A percentile compares a stretch with the other conserved stretches of the same genome.
phyloP scores from a whole-genome alignment of 2,797 vertebrate genomes.

The Aeoliscus strigatus region DNA sequence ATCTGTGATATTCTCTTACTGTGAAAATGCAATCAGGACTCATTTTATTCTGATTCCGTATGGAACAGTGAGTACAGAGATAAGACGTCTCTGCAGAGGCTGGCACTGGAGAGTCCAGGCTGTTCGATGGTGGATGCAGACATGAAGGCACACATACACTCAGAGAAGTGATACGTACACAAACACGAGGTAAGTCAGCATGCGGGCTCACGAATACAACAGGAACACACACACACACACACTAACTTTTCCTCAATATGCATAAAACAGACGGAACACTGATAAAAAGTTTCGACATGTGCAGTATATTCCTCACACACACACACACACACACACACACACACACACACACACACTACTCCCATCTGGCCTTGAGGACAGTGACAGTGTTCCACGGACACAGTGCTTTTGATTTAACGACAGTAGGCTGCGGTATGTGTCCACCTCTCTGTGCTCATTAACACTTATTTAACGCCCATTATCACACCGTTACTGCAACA shows the following conservation, averaged over 20 bases:
- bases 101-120: constrained; percentile 47
- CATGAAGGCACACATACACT: constrained; percentile 18
- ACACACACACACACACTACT: not conserved
- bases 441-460: constrained; percentile 34
- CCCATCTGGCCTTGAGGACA: constrained; percentile 23
- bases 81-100: constrained; percentile 48
- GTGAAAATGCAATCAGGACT: constrained; percentile 54
- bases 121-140: constrained; percentile 36
- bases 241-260: constrained; percentile 25
- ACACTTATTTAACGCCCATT: constrained; percentile 41
- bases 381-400: constrained; percentile 24
- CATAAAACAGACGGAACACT: constrained; percentile 56
- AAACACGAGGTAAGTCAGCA: constrained; percentile 21
- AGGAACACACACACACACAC: constrained; percentile 2
- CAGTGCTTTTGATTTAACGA: constrained; percentile 36
- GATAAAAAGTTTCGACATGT: constrained; percentile 52
- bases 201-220: constrained; percentile 13
- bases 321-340: too few species aligned
- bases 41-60: constrained; percentile 47
- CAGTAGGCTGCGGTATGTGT: constrained; percentile 13
- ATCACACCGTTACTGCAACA: constrained; percentile 24
- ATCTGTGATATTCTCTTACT: constrained; percentile 59
- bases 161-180: constrained; percentile 13
- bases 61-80: constrained; percentile 50
- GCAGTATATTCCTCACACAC: constrained; percentile 38